phyloP scores from a whole-genome alignment of 2,797 vertebrate genomes.

The Enteromius thamalakanensis region DNA sequence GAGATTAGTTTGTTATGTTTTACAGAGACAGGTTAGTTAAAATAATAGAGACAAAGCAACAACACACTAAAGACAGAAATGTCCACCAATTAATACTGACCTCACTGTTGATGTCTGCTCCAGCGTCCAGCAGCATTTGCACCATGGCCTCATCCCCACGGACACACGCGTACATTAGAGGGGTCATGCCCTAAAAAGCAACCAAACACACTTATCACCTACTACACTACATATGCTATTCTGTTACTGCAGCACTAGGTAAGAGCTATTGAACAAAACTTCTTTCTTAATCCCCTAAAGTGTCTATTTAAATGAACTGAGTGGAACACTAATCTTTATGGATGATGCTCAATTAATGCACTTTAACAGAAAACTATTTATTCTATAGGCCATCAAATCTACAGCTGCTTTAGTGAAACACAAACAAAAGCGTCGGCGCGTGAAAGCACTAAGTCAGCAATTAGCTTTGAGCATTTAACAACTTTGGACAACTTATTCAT shows the following conservation, averaged over 20 bases:
- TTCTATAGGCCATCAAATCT: conserved; percentile 16
- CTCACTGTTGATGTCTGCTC: conserved; percentile 70
- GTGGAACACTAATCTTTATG: conserved; percentile 18
- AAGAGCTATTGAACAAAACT: conserved; percentile 4
- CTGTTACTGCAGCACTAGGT: background rate
- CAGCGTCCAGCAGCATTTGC: conserved; percentile 69
- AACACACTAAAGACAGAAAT: conserved; percentile 15
- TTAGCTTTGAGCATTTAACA: background rate
- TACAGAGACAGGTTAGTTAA: conserved; percentile 11
- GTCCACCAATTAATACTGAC: conserved; percentile 56
- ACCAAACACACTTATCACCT: conserved; percentile 13
- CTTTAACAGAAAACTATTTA: conserved; percentile 21
- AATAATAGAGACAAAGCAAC: conserved; percentile 4
- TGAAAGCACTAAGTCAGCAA: conserved; percentile 1
- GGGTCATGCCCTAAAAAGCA: conserved; percentile 68
- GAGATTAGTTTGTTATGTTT: background rate
- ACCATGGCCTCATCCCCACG: conserved; percentile 72
- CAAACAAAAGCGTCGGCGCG: background rate
- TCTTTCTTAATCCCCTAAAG: background rate
- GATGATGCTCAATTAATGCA: conserved; percentile 12
- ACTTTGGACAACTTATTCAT: background rate
- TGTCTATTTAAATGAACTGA: conserved; percentile 17
- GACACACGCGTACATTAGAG: conserved; percentile 70
- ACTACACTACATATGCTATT: background rate
- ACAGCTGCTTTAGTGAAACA: background rate